A percentile compares a stretch with the other conserved stretches of the same genome.
These are phyloP conservation scores for Drosophila anomalipes DNA, from an alignment of 2,888 invertebrate genomes.

Conservation along the genomic window DNA sequence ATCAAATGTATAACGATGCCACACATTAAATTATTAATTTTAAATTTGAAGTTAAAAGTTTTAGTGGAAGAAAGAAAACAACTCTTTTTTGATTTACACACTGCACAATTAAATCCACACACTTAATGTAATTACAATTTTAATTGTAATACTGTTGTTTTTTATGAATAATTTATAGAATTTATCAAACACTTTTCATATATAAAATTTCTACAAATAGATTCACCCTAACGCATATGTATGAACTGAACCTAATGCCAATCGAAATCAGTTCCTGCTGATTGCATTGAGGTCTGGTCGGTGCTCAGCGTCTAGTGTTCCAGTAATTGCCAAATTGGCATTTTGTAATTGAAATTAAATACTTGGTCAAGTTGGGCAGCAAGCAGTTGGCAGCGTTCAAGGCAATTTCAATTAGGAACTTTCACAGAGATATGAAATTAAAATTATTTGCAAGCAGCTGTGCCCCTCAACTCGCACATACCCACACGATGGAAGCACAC, in stretches of 20 bases:
- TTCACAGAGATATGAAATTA: conserved; percentile 73
- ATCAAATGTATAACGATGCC: neutral
- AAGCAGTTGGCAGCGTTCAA: conserved; percentile 23
- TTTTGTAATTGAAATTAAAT: conserved; percentile 76
- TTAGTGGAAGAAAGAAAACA: neutral
- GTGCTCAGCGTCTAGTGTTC: conserved; percentile 30
- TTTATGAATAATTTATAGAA: neutral
- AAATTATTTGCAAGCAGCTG: conserved; percentile 78
- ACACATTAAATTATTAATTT: neutral
- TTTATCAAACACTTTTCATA: neutral
- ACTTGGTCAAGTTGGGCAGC: conserved; percentile 47
- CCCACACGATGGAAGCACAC: neutral
- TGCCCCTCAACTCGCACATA: conserved; percentile 33
- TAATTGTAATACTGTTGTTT: neutral
- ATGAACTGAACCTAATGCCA: neutral
- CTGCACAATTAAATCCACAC: neutral
- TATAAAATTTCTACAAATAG: neutral
- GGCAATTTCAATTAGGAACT: conserved; percentile 76
- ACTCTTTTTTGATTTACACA: neutral
- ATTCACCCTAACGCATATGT: conserved; percentile 17
- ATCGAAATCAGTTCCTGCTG: conserved; percentile 19
- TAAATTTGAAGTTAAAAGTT: neutral
- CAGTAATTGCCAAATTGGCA: conserved; percentile 55
- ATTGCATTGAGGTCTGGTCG: conserved; percentile 47
- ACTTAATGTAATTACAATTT: neutral